Percentiles rank a stretch among this genome's conserved stretches.
phyloP scores from a whole-genome alignment of 2,113 vertebrate species.

The Albula goreensis region DNA sequence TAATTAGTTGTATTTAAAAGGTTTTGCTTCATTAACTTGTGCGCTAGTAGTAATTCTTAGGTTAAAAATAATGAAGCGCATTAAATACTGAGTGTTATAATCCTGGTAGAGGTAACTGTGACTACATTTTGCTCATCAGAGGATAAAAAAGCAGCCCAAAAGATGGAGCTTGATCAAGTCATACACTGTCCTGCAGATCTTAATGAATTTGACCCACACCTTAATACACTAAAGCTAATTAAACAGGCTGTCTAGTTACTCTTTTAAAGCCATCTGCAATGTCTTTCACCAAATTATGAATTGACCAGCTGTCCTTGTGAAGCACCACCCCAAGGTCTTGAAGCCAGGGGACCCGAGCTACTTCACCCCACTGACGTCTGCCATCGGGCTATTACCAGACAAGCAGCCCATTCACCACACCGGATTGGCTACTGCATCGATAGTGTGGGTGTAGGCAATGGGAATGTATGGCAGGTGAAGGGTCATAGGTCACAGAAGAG shows the following conservation, averaged over 20 bases:
- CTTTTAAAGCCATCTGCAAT: slow-evolving; percentile 22
- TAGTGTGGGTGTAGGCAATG: background rate
- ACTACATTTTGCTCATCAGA: background rate
- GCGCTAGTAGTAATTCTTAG: background rate
- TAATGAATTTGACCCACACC: slow-evolving; percentile 56
- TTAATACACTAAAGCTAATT: slow-evolving; percentile 63
- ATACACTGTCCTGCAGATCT: slow-evolving; percentile 18
- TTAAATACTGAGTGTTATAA: background rate
- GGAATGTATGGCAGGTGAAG: background rate
- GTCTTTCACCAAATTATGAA: slow-evolving; percentile 60
- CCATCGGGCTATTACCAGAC: background rate
- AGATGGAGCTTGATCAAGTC: slow-evolving; percentile 37
- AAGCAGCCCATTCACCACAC: background rate
- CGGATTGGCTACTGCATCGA: background rate
- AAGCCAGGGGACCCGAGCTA: slow-evolving; percentile 14
- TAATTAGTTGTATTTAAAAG: background rate
- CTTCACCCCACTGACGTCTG: background rate
- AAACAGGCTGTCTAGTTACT: slow-evolving; percentile 40
- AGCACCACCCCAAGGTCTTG: slow-evolving; percentile 45
- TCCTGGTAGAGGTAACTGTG: background rate
- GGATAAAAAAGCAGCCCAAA: background rate
- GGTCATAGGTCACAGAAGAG: background rate
- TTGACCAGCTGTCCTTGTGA: slow-evolving; percentile 57
- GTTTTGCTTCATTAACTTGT: background rate
- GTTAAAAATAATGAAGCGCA: background rate